Conservation (phyloP, 2,888 invertebrate genomes). For the Acrobasis suavella region DNA sequence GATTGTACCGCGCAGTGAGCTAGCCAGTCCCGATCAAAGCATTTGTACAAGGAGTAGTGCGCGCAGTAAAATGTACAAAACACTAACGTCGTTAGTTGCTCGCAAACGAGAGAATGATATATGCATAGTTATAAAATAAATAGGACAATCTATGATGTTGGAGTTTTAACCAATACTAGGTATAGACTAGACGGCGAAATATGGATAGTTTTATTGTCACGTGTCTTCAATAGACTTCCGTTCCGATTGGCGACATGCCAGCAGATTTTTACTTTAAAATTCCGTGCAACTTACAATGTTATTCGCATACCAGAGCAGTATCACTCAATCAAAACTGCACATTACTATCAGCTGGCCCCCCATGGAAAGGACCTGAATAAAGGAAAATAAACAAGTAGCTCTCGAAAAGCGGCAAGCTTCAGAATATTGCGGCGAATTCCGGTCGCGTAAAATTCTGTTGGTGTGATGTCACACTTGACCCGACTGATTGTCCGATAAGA, state of each 20-base stretch:
- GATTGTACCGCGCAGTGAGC: conserved; percentile 38
- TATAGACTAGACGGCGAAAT: conserved; percentile 45
- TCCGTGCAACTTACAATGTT: neutral
- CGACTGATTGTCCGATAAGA: conserved; percentile 46
- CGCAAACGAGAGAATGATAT: conserved; percentile 58
- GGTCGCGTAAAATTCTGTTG: neutral
- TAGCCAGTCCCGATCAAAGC: conserved; percentile 39
- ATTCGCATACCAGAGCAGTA: neutral
- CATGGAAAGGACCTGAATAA: too few relatives aligned
- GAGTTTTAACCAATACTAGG: conserved; percentile 45
- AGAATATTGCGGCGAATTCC: neutral
- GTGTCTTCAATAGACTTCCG: conserved; percentile 39
- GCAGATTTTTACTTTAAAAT: neutral
- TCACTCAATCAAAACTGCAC: too few relatives aligned
- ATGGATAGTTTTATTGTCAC: conserved; percentile 39
- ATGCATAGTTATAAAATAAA: conserved; percentile 57
- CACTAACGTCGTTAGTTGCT: conserved; percentile 48
- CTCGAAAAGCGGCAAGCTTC: too few relatives aligned
- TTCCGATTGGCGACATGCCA: conserved; percentile 25
- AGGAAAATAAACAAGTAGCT: too few relatives aligned
- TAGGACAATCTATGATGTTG: conserved; percentile 62
- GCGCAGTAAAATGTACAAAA: conserved; percentile 55
- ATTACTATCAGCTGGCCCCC: too few relatives aligned
- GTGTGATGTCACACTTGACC: conserved; percentile 30
- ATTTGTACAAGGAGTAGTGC: conserved; percentile 31